A percentile compares a stretch with the other conserved stretches of the same genome.
Conservation (phyloP, 2,797 vertebrate species). For the Cetoscarus ocellatus region DNA sequence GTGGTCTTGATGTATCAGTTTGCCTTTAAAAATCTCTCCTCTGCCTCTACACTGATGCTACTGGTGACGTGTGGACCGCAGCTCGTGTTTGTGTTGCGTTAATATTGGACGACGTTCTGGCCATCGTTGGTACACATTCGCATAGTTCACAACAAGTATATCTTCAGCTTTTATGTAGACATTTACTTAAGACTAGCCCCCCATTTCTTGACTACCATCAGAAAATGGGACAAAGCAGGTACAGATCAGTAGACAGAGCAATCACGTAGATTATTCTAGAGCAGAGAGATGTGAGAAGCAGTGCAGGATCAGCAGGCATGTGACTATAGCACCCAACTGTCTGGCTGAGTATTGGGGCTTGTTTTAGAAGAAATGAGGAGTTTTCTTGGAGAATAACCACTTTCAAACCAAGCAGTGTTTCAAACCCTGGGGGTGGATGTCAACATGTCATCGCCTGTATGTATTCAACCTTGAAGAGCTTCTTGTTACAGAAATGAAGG, state of each 20-base stretch:
- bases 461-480: conserved; percentile 20
- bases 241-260: conserved; percentile 7
- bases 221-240: conserved; percentile 3
- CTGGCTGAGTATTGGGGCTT: conserved; percentile 5
- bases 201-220: background rate
- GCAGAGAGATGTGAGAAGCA: conserved; percentile 1
- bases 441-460: conserved; percentile 26
- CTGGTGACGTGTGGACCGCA: no score
- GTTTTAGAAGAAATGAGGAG: background rate
- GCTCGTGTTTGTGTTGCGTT: no score
- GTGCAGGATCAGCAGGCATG: background rate
- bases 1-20: no score
- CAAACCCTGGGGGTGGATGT: conserved; percentile 47
- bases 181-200: background rate
- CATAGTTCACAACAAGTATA: no score
- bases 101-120: no score
- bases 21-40: no score
- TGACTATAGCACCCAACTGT: conserved; percentile 15
- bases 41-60: no score
- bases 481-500: background rate
- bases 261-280: conserved; percentile 10
- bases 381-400: conserved; percentile 8
- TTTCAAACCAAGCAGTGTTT: conserved; percentile 3
- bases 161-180: no score
- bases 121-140: no score